phyloP scores from a whole-genome alignment of 2,113 vertebrate genomes.

The Aythya baeri region DNA sequence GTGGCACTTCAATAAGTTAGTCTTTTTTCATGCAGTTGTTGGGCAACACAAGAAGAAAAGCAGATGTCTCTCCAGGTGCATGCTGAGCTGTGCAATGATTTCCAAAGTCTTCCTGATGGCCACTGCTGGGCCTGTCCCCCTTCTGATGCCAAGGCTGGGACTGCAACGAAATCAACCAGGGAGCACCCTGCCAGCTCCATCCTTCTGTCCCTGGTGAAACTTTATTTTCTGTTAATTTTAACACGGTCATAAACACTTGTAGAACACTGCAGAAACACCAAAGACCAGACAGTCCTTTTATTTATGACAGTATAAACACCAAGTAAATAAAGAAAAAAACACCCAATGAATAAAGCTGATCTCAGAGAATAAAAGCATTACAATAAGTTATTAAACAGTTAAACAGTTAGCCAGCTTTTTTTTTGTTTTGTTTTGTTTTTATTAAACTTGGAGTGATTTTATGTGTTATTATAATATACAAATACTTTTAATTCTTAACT shows the following conservation, averaged over 20 bases:
- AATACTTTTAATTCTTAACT: neutral
- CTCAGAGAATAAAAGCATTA: neutral
- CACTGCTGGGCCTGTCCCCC: neutral
- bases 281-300: neutral
- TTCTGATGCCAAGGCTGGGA: neutral
- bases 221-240: neutral
- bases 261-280: neutral
- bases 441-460: neutral
- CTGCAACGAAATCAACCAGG: neutral
- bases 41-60: neutral
- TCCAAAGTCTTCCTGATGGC: neutral
- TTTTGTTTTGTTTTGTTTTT: neutral
- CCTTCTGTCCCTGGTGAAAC: neutral
- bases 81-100: neutral
- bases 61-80: neutral
- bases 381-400: neutral
- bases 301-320: neutral
- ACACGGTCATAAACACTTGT: neutral
- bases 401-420: neutral
- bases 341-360: neutral
- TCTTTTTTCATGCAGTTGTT: neutral
- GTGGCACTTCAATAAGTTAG: accelerated
- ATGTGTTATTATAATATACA: neutral
- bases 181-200: neutral
- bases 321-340: neutral